These are phyloP conservation scores for Cygnus olor DNA, from an alignment of 2,797 vertebrate species.

Conservation along the genomic window DNA sequence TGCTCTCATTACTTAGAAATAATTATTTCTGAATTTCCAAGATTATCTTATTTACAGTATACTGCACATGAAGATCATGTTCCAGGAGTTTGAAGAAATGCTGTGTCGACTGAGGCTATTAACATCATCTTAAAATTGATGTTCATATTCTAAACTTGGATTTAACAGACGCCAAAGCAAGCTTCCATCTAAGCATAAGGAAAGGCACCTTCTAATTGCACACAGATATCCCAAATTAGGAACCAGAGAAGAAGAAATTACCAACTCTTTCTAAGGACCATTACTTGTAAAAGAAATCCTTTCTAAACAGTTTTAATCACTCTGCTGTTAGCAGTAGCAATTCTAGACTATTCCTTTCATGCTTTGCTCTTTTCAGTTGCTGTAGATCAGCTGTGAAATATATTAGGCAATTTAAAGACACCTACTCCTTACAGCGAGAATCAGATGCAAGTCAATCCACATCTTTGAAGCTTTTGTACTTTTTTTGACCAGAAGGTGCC, in stretches of 20 bases:
- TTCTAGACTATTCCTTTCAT: conserved; percentile 19
- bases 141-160: neutral
- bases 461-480: conserved; percentile 55
- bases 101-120: rapidly evolving
- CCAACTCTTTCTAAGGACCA: neutral
- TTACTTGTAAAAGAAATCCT: neutral
- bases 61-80: neutral
- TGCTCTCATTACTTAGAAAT: neutral
- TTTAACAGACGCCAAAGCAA: neutral
- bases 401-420: conserved; percentile 52
- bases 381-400: conserved; percentile 28
- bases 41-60: neutral
- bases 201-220: neutral
- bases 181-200: neutral
- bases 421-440: conserved; percentile 24
- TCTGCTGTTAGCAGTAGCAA: neutral
- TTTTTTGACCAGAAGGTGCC: conserved; percentile 1
- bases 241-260: neutral
- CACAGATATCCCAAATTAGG: neutral
- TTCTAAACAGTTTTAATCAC: conserved; percentile 42
- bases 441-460: conserved; percentile 25
- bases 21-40: neutral
- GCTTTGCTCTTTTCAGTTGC: conserved; percentile 18
- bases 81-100: neutral
- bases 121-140: neutral